These are phyloP conservation scores for Sceloporus tristichus DNA, from an alignment of 2,113 vertebrate species.

Conservation along the genomic window DNA sequence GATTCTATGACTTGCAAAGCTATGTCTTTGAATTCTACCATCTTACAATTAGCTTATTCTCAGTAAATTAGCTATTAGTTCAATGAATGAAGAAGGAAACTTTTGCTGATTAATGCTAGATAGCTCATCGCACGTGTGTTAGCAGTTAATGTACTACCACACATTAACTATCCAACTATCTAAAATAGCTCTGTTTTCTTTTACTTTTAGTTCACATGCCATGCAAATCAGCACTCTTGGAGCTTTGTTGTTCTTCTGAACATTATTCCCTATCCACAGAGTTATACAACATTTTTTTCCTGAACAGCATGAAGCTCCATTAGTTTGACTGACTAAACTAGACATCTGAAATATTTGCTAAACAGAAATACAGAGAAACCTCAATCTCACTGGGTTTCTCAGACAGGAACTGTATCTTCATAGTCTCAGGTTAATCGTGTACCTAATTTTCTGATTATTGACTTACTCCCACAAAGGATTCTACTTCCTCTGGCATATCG, in stretches of 20 bases:
- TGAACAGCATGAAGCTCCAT: conserved; percentile 64
- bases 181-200: neutral
- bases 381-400: conserved; percentile 78
- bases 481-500: conserved; percentile 77
- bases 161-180: neutral
- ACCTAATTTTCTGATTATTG: conserved; percentile 85
- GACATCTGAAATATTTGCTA: conserved; percentile 80
- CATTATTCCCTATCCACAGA: neutral
- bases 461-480: conserved; percentile 80
- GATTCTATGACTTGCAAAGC: too few species aligned
- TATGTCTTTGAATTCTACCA: neutral
- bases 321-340: conserved; percentile 75
- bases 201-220: conserved; percentile 17
- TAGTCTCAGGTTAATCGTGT: conserved; percentile 83
- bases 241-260: conserved; percentile 27
- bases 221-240: conserved; percentile 22
- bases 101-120: neutral
- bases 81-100: conserved; percentile 20
- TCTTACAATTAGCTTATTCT: conserved; percentile 50
- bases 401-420: conserved; percentile 73
- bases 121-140: conserved; percentile 13
- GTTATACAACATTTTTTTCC: conserved; percentile 30
- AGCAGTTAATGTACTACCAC: neutral
- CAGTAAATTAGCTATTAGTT: conserved; percentile 31
- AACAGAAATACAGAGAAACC: conserved; percentile 75